Evolutionary conservation across 2,888 invertebrate genomes (phyloP).

Genomic region (Drosophila neoperkinsi): DNA sequence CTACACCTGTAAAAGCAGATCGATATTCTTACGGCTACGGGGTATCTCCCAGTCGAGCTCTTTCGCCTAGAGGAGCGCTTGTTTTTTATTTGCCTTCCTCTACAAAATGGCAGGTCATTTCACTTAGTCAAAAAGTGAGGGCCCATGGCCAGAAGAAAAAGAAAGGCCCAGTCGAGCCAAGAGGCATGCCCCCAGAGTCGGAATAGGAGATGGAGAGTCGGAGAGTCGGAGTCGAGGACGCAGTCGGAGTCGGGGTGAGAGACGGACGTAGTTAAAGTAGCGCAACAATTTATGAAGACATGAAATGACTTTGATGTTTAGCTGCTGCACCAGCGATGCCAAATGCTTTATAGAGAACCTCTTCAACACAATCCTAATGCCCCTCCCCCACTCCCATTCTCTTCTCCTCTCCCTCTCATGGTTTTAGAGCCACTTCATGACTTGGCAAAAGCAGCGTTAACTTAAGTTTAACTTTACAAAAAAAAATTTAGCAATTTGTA

Average conservation of each 20-base stretch:
- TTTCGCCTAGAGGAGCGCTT: neutral
- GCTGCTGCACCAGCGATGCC: slow-evolving; percentile 48
- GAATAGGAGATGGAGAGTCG: slow-evolving; percentile 6
- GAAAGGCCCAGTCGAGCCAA: slow-evolving; percentile 49
- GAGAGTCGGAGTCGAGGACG: slow-evolving; percentile 1
- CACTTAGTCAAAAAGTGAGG: slow-evolving; percentile 69
- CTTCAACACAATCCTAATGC: slow-evolving; percentile 2
- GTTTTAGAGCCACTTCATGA: slow-evolving; percentile 49
- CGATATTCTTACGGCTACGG: neutral
- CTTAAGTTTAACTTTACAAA: slow-evolving; percentile 25
- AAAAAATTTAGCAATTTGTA: slow-evolving; percentile 68
- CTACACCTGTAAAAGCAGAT: neutral
- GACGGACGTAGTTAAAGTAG: slow-evolving; percentile 56
- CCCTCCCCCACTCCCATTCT: neutral
- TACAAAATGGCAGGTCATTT: slow-evolving; percentile 79
- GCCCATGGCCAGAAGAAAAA: slow-evolving; percentile 18
- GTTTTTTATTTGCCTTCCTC: slow-evolving; percentile 26
- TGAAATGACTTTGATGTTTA: slow-evolving; percentile 79
- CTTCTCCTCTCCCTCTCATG: neutral
- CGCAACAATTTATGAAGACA: slow-evolving; percentile 75
- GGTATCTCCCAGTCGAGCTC: neutral
- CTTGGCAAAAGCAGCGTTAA: slow-evolving; percentile 54
- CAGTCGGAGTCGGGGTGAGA: slow-evolving; percentile 6
- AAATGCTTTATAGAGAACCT: slow-evolving; percentile 3
- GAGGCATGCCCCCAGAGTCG: slow-evolving; percentile 41